Evolutionary conservation across 2,113 vertebrate species (phyloP).

Genomic region (Tursiops truncatus): DNA sequence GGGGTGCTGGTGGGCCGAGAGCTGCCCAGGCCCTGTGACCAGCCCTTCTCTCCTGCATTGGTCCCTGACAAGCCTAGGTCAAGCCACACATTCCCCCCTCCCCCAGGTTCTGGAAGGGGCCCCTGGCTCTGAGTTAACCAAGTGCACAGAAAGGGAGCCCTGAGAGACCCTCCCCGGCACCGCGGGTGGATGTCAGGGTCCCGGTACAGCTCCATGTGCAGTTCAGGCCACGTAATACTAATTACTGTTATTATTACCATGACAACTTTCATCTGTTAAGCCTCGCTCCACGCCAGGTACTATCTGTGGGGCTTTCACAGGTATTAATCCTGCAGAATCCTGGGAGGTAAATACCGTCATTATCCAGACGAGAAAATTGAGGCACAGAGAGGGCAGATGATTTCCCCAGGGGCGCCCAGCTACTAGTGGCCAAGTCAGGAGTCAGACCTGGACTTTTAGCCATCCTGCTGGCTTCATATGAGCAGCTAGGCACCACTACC

Average conservation of each 20-base stretch:
- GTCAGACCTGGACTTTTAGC: not conserved
- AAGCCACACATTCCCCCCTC: not conserved
- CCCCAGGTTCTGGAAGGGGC: not conserved
- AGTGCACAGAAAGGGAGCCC: too few relatives aligned
- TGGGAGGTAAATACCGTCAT: accelerated
- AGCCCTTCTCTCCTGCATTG: not conserved
- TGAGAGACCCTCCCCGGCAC: not conserved
- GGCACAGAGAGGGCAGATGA: not conserved
- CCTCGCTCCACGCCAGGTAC: accelerated
- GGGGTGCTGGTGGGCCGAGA: too few relatives aligned
- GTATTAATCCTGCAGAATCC: not conserved
- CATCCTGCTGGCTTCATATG: accelerated
- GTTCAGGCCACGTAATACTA: not conserved
- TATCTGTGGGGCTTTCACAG: accelerated
- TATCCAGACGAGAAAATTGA: not conserved
- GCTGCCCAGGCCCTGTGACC: accelerated
- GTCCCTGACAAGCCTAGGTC: not conserved
- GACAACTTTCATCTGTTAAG: not conserved
- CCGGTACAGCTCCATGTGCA: too few relatives aligned
- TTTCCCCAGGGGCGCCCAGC: not conserved
- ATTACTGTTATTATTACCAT: accelerated
- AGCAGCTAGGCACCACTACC: accelerated
- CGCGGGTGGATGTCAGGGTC: not conserved
- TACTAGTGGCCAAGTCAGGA: accelerated
- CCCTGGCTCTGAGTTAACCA: not conserved